Evolutionary conservation across 2,797 vertebrate species (phyloP).

Genomic region (Gobionotothen gibberifrons): DNA sequence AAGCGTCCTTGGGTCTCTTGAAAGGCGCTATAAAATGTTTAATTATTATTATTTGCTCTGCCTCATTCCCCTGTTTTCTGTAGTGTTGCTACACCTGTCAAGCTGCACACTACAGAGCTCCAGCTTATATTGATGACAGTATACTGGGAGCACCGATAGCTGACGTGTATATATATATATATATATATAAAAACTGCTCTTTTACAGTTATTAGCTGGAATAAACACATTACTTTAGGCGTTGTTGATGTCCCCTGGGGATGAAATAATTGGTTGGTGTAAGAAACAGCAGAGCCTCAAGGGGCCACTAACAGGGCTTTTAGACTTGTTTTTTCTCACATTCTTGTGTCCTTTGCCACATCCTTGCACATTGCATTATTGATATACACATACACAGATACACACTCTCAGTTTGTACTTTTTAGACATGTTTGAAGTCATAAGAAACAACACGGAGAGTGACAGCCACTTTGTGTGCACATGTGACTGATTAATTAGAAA

Average conservation of each 20-base stretch:
- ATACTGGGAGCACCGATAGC: too few relatives aligned
- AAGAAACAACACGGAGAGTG: slow-evolving; percentile 12
- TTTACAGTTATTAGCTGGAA: background rate
- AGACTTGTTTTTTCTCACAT: background rate
- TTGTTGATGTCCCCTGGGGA: background rate
- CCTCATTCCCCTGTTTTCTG: background rate
- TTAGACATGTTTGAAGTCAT: slow-evolving; percentile 1
- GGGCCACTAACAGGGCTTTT: background rate
- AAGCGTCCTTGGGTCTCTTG: too few relatives aligned
- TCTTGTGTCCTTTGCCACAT: slow-evolving; percentile 14
- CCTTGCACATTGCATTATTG: slow-evolving; percentile 15
- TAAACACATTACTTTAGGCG: background rate
- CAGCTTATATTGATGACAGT: background rate
- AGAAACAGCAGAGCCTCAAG: background rate
- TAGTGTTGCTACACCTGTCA: background rate
- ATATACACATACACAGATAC: background rate
- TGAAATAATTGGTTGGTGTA: slow-evolving; percentile 7
- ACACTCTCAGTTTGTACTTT: background rate
- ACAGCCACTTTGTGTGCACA: slow-evolving; percentile 27
- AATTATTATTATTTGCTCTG: background rate
- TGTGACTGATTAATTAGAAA: slow-evolving; percentile 52
- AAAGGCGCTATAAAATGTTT: too few relatives aligned
- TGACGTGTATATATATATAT: too few relatives aligned
- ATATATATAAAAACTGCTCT: too few relatives aligned
- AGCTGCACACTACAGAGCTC: background rate